A percentile compares a stretch with the other conserved stretches of the same genome.
Evolutionary conservation across 2,113 vertebrate species (phyloP).

Genomic region (Carassius gibelio): DNA sequence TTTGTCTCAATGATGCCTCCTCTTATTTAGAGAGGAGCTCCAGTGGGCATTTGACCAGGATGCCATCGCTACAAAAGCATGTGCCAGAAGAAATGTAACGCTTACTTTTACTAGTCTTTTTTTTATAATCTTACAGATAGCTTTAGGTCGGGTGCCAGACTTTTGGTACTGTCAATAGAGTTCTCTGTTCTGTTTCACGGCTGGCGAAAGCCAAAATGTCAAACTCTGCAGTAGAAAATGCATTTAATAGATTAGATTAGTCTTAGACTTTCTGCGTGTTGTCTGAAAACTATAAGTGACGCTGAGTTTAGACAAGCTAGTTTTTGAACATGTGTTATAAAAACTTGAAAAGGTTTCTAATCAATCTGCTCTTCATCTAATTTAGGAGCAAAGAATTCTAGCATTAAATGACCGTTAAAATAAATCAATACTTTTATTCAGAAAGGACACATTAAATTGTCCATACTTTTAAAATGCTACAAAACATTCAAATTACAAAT

Average conservation of each 20-base stretch:
- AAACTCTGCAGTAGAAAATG: conserved; percentile 18
- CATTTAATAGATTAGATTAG: not conserved
- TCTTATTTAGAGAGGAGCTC: conserved; percentile 9
- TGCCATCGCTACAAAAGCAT: not conserved
- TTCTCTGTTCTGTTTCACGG: conserved; percentile 33
- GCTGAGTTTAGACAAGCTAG: conserved; percentile 6
- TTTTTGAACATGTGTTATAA: conserved; percentile 10
- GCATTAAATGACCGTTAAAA: not conserved
- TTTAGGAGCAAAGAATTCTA: not conserved
- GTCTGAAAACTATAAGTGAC: conserved; percentile 35
- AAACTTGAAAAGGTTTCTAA: conserved; percentile 12
- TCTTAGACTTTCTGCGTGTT: too few relatives aligned
- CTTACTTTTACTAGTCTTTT: conserved; percentile 3
- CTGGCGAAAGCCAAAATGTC: conserved; percentile 47
- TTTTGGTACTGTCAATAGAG: conserved; percentile 4
- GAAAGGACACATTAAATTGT: not conserved
- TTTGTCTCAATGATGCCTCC: conserved; percentile 40
- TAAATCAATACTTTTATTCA: not conserved
- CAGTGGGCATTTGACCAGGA: conserved; percentile 16
- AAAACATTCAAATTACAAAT: not conserved
- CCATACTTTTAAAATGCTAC: not conserved
- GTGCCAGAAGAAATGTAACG: not conserved
- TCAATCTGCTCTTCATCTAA: not conserved
- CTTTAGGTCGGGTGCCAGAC: conserved; percentile 1
- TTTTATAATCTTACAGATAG: not conserved